A percentile compares a stretch with the other conserved stretches of the same genome.
These are phyloP conservation scores for Cotesia vestalis DNA, from an alignment of 1,140 invertebrate genomes.

Conservation along the genomic window DNA sequence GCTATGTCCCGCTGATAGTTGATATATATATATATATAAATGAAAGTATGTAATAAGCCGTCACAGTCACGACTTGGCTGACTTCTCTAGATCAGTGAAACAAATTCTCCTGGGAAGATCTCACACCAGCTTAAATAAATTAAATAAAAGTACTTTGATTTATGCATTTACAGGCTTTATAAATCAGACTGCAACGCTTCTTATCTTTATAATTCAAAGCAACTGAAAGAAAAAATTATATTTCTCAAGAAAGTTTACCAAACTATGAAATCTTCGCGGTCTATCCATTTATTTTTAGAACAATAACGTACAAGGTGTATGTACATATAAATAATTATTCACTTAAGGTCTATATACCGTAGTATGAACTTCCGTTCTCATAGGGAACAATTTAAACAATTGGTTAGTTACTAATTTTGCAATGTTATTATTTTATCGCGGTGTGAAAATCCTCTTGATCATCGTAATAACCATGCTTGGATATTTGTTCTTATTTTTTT, in stretches of 20 bases:
- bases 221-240: no score
- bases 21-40: no score
- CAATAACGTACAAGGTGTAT: background rate
- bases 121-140: conserved; percentile 9
- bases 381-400: conserved; percentile 6
- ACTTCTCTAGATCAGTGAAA: background rate
- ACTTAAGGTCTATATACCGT: no score
- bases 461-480: background rate
- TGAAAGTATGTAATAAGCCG: background rate
- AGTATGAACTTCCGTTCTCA: conserved; percentile 5
- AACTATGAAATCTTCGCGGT: background rate
- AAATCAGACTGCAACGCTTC: no score
- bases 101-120: conserved; percentile 23
- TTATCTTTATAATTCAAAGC: background rate
- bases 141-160: no score
- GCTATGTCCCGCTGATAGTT: background rate
- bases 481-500: background rate
- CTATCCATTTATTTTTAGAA: conserved; percentile 11
- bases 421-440: background rate
- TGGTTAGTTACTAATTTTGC: background rate
- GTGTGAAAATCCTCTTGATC: background rate
- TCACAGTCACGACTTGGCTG: conserved; percentile 17
- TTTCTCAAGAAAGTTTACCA: conserved; percentile 6
- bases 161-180: background rate
- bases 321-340: no score